Evolutionary conservation across 2,113 vertebrate genomes (phyloP), one percentile per base, ranked within the genome.

Genomic region (Poecilia latipinna): DNA sequence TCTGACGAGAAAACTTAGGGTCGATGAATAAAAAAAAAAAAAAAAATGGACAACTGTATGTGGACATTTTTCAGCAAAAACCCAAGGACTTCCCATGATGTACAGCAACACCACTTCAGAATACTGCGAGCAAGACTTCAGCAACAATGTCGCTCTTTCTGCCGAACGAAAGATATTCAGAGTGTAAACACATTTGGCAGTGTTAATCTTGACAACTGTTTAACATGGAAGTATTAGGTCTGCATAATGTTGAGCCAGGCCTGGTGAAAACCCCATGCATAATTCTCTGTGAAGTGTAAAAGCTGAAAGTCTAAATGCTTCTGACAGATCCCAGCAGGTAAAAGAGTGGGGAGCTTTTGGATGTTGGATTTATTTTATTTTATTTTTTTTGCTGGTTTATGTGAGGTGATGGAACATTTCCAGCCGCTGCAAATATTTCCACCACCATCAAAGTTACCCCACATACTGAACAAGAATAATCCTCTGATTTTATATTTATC

Each of bases 251-350:
- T 91, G 77, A 91, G 84, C 79, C 83, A 80, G 69, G 86, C 81
- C 88, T 87, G 77, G 88, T 82, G 84, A 92, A 89, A 90, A 87
- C 29, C 74, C 80, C 88, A 91, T 93, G 87, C 84, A 87, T 94
- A 94, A 92, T 93, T 93, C 91, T 90, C 82, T 92, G 87, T 94
- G 91, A 94, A 94, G 92, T 90, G 75, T 77, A 88, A 91, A 86
- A 85, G 80, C 84, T 82, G 82, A 86, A 88, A 91, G 72, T 83
- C 65, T 93, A 93, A 94, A 91, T 87, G 83, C 82, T 89, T 89
- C 77, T 93, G 94, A 95, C 94, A 94, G 84, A 82, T 93, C 92
- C 80, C 91, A 92, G 94, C 91, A 94, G 91, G 92, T 93, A 91
- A 93, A 92, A 89, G 84, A 92, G 93, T 88, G 85, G 77, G 88